Evolutionary conservation across 1,140 invertebrate genomes (phyloP).

Genomic region (Papilio polyxenes): DNA sequence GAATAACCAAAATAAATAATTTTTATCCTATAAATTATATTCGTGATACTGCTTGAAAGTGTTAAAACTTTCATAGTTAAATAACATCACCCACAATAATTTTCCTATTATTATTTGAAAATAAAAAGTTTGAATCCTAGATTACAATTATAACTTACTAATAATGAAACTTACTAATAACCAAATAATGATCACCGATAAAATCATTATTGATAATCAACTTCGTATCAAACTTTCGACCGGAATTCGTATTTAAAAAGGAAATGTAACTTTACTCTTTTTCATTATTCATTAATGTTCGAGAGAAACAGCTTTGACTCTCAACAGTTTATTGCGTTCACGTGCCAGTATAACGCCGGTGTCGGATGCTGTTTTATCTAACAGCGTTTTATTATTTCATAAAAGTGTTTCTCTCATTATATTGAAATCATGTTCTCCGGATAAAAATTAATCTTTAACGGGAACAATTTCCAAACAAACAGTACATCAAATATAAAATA

Average conservation of each 20-base stretch:
- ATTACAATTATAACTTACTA: too few relatives aligned
- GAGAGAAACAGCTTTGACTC: slow-evolving; percentile 26
- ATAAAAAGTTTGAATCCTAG: too few relatives aligned
- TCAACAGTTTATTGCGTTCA: slow-evolving; percentile 25
- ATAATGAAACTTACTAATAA: too few relatives aligned
- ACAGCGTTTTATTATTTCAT: slow-evolving; percentile 26
- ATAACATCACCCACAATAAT: neutral
- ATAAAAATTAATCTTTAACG: slow-evolving; percentile 1
- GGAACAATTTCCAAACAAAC: neutral
- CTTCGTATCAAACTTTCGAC: neutral
- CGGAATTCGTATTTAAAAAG: neutral
- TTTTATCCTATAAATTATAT: too few relatives aligned
- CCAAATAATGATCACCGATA: too few relatives aligned
- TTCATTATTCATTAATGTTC: slow-evolving; percentile 26
- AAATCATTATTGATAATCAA: neutral
- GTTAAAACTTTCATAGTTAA: neutral
- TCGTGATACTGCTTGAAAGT: neutral
- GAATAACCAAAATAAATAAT: too few relatives aligned
- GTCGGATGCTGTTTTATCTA: slow-evolving; percentile 23
- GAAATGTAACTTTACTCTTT: slow-evolving; percentile 14
- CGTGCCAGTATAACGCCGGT: slow-evolving; percentile 11
- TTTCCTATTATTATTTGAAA: neutral
- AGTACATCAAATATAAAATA: neutral
- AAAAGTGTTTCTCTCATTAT: slow-evolving; percentile 10
- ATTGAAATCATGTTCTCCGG: neutral